Evolutionary conservation across 2,113 vertebrate species (phyloP), one percentile per base, ranked within the genome.

Genomic region (Cryptoleucopteryx plumbea): DNA sequence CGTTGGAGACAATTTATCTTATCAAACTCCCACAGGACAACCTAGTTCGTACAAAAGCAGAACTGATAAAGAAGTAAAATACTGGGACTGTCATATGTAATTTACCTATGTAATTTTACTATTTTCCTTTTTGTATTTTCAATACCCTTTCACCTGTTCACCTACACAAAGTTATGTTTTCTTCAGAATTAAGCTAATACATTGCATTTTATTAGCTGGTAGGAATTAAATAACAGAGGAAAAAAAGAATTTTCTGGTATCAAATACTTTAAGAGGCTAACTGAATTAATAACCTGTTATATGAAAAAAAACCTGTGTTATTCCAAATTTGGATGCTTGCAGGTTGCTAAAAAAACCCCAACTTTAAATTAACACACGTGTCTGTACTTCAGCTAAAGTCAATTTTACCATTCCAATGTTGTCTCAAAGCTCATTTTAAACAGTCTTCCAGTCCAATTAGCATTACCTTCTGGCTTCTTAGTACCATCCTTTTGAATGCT

Each of bases 391-490:
- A 58, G 10, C 9, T 34, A n/a, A 85, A 88, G 58, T 74, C 9
- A 71, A 71, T 72, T 68, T 86, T 70, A 43, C 45, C 48, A 77
- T 78, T 81, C 34, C 20, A 62, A 5, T 74, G 72, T 48, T 71
- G 22, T 80, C 84, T 89, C 73, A 82, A 93, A 87, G 47, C 73
- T 95, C 26, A 32, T 88, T 95, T 94, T 85, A 95, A 94, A 73
- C 73, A 72, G 93, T 92, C 90, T 96, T 92, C 89, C 93, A 96
- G 82, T 70, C 93, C 95, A 95, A 96, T 94, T 95, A 89, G 86
- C 88, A 71, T 91, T 77, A 65, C 73, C 80, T 95, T 82, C 95
- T 96, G 88, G 67, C 80, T 89, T 52, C 88, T 91, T 14, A 77
- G 77, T 29, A 83, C 90, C 88, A 94, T 59, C 62, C 53, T 43